Evolutionary conservation across 2,113 vertebrate genomes (phyloP).

Genomic region (Callopanchax toddi): DNA sequence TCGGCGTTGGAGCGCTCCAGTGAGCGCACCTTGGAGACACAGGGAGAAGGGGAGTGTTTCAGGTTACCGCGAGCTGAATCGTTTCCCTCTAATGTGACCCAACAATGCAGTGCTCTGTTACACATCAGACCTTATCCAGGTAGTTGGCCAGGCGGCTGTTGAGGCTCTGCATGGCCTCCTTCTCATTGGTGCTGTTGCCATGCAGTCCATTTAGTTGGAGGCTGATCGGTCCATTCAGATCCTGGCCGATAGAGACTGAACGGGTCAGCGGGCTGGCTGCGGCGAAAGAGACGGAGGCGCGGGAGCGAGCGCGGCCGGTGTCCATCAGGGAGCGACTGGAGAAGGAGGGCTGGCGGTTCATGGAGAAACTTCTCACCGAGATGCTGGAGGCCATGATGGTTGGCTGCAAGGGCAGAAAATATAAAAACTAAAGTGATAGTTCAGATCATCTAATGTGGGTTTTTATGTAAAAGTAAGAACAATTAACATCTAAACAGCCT

Average conservation of each 20-base stretch:
- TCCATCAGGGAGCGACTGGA: constrained; percentile 81
- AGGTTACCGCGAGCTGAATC: background rate
- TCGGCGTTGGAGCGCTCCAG: constrained; percentile 83
- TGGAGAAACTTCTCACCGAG: constrained; percentile 75
- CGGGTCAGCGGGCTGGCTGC: constrained; percentile 68
- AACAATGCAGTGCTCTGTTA: constrained; percentile 8
- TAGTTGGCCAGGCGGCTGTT: constrained; percentile 88
- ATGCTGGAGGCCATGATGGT: constrained; percentile 74
- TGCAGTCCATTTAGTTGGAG: constrained; percentile 71
- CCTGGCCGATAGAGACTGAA: constrained; percentile 74
- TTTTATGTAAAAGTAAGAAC: too few species aligned
- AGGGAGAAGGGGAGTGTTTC: constrained; percentile 24
- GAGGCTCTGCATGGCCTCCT: constrained; percentile 93
- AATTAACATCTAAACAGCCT: too few species aligned
- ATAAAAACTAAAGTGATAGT: background rate
- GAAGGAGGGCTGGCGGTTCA: constrained; percentile 78
- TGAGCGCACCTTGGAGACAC: constrained; percentile 66
- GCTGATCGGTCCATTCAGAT: constrained; percentile 70
- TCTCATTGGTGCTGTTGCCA: constrained; percentile 81
- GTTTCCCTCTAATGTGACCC: constrained; percentile 10
- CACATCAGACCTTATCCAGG: constrained; percentile 76
- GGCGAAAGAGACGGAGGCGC: constrained; percentile 71
- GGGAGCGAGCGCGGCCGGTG: constrained; percentile 66
- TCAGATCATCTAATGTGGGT: too few species aligned
- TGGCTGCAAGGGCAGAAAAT: constrained; percentile 26